Percentiles rank a stretch among this genome's conserved stretches.
Conservation (phyloP, 1,140 invertebrate genomes). For the Capitella teleta region DNA sequence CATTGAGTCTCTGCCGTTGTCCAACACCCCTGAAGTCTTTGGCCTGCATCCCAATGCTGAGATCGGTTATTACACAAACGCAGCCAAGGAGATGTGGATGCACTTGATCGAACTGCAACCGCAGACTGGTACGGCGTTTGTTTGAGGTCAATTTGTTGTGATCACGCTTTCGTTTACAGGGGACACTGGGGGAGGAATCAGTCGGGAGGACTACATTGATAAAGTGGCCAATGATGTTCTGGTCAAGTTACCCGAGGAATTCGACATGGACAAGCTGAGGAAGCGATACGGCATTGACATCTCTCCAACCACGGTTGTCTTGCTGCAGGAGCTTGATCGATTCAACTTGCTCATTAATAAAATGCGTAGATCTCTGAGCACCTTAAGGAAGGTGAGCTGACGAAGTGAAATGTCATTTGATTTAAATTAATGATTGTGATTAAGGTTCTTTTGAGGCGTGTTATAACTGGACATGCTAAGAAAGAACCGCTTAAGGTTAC, state of each 20-base stretch:
- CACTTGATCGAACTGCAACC: constrained; percentile 76
- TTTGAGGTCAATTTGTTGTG: no score
- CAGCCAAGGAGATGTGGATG: constrained; percentile 68
- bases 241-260: constrained; percentile 59
- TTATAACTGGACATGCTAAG: no score
- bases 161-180: no score
- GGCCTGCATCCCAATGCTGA: constrained; percentile 90
- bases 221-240: constrained; percentile 56
- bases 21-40: constrained; percentile 89
- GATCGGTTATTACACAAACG: constrained; percentile 67
- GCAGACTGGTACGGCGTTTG: constrained; percentile 59
- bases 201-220: constrained; percentile 60
- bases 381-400: constrained; percentile 66
- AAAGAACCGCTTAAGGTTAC: no score
- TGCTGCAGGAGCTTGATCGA: constrained; percentile 77
- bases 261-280: constrained; percentile 64
- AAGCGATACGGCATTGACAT: constrained; percentile 63
- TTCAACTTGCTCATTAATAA: constrained; percentile 67
- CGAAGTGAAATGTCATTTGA: no score
- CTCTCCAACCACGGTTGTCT: constrained; percentile 68
- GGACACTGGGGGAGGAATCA: constrained; percentile 30
- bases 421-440: no score
- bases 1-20: constrained; percentile 69
- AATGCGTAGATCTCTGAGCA: constrained; percentile 58
- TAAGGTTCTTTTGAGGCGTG: no score